phyloP scores from a whole-genome alignment of 1,140 invertebrate genomes.

The Macrobrachium rosenbergii region DNA sequence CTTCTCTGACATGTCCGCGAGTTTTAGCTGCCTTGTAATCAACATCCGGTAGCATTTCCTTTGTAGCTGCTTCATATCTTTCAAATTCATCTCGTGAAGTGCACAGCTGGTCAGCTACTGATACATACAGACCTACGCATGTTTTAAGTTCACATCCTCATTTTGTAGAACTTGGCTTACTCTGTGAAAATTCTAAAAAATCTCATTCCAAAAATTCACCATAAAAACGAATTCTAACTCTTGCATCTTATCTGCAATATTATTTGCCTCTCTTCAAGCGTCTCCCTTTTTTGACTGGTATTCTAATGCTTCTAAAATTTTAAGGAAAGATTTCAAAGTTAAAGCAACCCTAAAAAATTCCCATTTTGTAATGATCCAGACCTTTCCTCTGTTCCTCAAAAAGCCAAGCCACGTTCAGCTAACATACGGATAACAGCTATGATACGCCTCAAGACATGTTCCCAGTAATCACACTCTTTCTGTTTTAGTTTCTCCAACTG shows the following conservation, averaged over 20 bases:
- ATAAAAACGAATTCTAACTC: conserved; percentile 66
- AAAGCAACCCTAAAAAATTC: conserved; percentile 62
- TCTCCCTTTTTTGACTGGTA: conserved; percentile 35
- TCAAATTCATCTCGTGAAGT: conserved; percentile 33
- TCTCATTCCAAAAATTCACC: conserved; percentile 63
- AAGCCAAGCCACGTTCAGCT: too few relatives aligned
- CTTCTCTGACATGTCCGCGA: conserved; percentile 55
- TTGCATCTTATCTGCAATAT: conserved; percentile 64
- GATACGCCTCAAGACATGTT: too few relatives aligned
- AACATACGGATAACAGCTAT: too few relatives aligned
- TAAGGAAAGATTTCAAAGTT: conserved; percentile 39
- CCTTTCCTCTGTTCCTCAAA: too few relatives aligned
- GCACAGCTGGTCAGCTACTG: conserved; percentile 37
- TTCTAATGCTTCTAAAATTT: conserved; percentile 29
- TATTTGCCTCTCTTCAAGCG: conserved; percentile 38
- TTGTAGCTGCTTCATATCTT: conserved; percentile 28
- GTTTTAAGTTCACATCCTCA: conserved; percentile 63
- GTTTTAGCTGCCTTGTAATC: conserved; percentile 50
- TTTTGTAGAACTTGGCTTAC: conserved; percentile 62
- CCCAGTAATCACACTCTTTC: too few relatives aligned
- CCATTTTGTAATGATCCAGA: too few relatives aligned
- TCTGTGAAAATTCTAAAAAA: conserved; percentile 65
- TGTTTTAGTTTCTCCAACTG: too few relatives aligned
- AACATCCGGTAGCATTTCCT: too few relatives aligned
- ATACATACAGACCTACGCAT: conserved; percentile 43